phyloP scores from a whole-genome alignment of 2,797 vertebrate genomes.

The Rhinophrynus dorsalis region DNA sequence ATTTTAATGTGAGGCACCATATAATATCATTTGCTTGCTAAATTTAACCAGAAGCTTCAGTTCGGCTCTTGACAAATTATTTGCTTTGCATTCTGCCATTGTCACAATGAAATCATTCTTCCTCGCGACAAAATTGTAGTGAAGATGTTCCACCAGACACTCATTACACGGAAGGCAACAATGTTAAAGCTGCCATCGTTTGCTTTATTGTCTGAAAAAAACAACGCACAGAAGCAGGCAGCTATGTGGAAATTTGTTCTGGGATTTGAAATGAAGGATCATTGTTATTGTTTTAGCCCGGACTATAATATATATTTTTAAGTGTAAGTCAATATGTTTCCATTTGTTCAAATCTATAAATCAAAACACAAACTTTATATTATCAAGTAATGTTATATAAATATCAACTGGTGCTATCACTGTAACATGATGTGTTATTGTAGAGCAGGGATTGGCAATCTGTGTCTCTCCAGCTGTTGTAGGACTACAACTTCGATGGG shows the following conservation, averaged over 20 bases:
- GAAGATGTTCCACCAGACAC: constrained; percentile 17
- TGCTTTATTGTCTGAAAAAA: constrained; percentile 28
- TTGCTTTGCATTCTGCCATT: constrained; percentile 4
- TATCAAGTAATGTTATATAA: not conserved
- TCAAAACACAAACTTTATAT: not conserved
- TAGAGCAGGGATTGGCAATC: too few relatives aligned
- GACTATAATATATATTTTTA: constrained; percentile 4
- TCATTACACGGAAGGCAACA: constrained; percentile 13
- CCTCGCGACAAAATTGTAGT: constrained; percentile 1
- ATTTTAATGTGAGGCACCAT: not conserved
- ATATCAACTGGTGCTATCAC: too few relatives aligned
- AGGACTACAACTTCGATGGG: too few relatives aligned
- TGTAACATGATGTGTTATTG: too few relatives aligned
- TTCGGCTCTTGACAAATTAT: constrained; percentile 19
- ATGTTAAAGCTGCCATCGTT: constrained; percentile 20
- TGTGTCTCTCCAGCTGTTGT: too few relatives aligned
- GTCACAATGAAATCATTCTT: constrained; percentile 16
- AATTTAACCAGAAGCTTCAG: constrained; percentile 6
- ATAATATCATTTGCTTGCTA: constrained; percentile 20
- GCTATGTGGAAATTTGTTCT: constrained; percentile 2
- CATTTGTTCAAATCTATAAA: not conserved
- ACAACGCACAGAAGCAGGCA: not conserved
- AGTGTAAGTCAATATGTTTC: not conserved
- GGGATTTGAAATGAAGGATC: constrained; percentile 14
- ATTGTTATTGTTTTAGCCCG: constrained; percentile 1